These are phyloP conservation scores for Oegoconia quadripuncta DNA, from an alignment of 2,888 invertebrate genomes.

Conservation along the genomic window DNA sequence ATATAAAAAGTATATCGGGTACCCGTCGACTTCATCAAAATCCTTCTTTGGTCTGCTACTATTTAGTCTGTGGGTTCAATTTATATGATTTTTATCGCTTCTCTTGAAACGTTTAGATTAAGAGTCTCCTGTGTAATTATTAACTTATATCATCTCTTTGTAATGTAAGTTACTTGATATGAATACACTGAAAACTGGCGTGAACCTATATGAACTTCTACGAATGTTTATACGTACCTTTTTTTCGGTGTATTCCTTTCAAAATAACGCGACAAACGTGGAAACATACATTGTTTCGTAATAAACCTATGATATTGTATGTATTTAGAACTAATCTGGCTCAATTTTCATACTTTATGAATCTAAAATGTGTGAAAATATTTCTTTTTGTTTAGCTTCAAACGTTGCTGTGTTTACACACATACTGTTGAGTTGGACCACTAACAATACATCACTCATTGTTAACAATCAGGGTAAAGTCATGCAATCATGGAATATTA, in stretches of 20 bases:
- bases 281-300: not conserved
- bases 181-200: slow-evolving; percentile 1
- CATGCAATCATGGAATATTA: slow-evolving; percentile 38
- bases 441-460: slow-evolving; percentile 3
- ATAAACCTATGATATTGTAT: not conserved
- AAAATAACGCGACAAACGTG: slow-evolving; percentile 12
- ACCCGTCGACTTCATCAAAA: too few species aligned
- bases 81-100: not conserved
- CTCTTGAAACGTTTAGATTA: slow-evolving; percentile 20
- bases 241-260: slow-evolving; percentile 13
- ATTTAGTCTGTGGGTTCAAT: too few species aligned
- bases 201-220: not conserved
- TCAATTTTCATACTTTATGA: slow-evolving; percentile 26
- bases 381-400: slow-evolving; percentile 6
- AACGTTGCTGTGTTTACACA: slow-evolving; percentile 14
- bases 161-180: slow-evolving; percentile 6
- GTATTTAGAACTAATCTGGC: slow-evolving; percentile 22
- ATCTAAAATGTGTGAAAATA: slow-evolving; percentile 8
- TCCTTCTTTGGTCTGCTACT: too few species aligned
- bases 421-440: slow-evolving; percentile 17
- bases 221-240: not conserved
- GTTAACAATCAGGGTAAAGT: slow-evolving; percentile 44
- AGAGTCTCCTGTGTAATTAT: slow-evolving; percentile 16
- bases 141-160: slow-evolving; percentile 16
- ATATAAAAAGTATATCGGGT: too few species aligned